Percentiles rank a stretch among this genome's conserved stretches.
These are phyloP conservation scores for Lateolabrax maculatus DNA, from an alignment of 2,797 vertebrate species.

Conservation along the genomic window DNA sequence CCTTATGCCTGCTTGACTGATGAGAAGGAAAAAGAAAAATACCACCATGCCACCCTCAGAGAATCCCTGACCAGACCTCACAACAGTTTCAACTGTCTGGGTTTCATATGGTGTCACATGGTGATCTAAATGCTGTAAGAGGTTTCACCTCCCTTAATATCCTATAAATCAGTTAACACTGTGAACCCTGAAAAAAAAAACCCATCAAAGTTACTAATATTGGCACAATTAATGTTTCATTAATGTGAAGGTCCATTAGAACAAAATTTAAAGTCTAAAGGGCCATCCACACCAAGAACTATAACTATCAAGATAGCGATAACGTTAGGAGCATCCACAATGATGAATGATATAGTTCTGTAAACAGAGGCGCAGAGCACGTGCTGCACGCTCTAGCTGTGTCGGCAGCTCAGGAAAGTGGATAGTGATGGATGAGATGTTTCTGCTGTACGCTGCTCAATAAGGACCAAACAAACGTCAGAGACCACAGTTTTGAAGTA, in stretches of 20 bases:
- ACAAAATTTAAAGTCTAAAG: neutral
- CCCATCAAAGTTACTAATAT: neutral
- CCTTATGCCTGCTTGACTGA: conserved; percentile 61
- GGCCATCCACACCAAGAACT: too few species aligned
- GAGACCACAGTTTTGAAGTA: too few species aligned
- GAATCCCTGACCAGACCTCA: neutral
- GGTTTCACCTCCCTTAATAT: neutral
- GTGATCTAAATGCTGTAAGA: neutral
- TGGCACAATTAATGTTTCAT: neutral
- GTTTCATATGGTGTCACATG: neutral
- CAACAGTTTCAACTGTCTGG: neutral
- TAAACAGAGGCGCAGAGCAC: too few species aligned
- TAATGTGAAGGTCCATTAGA: neutral
- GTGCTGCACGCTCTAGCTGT: too few species aligned
- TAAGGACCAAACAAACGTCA: too few species aligned
- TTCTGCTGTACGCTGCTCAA: too few species aligned
- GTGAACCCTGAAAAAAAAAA: neutral
- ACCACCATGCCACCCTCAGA: neutral
- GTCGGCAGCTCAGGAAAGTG: too few species aligned
- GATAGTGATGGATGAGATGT: too few species aligned
- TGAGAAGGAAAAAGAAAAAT: neutral
- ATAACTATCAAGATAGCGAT: too few species aligned
- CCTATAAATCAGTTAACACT: neutral
- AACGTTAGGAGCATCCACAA: too few species aligned
- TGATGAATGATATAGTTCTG: too few species aligned